Conservation (phyloP, 2,113 vertebrate species). For the Delphinapterus leucas region DNA sequence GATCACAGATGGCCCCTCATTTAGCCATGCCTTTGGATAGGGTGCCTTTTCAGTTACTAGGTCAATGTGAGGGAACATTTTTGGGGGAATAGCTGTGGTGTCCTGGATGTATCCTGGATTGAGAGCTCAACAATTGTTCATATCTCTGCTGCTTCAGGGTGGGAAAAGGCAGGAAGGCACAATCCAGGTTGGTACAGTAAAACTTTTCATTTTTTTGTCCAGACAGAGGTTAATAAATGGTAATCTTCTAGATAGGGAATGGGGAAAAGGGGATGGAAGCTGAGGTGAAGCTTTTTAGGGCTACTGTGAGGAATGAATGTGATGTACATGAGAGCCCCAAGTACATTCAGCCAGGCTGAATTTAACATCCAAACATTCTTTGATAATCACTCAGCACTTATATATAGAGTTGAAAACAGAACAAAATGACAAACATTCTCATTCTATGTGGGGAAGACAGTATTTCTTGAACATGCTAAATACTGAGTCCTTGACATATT, state of each 20-base stretch:
- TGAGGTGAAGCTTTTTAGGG: not conserved
- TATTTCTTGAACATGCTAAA: not conserved
- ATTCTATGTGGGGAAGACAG: not conserved
- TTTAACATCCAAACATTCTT: not conserved
- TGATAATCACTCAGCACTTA: not conserved
- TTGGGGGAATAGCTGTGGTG: not conserved
- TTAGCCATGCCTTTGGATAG: conserved; percentile 12
- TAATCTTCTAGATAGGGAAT: not conserved
- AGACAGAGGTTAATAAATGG: not conserved
- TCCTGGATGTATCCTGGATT: not conserved
- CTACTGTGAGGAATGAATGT: not conserved
- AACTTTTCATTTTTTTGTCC: not conserved
- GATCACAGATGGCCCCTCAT: conserved; percentile 26
- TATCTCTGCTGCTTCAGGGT: not conserved
- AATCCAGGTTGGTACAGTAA: not conserved
- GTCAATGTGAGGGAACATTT: conserved; percentile 15
- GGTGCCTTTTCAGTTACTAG: not conserved
- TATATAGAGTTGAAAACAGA: not conserved
- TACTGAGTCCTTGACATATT: not conserved
- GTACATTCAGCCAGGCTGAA: not conserved
- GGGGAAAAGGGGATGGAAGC: not conserved
- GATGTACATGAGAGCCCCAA: not conserved
- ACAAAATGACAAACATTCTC: not conserved
- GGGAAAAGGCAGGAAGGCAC: not conserved
- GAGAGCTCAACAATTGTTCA: not conserved